Evolutionary conservation across 2,797 vertebrate species (phyloP), one percentile per base, ranked within the genome.

Genomic region (Triplophysa yarkandensis): DNA sequence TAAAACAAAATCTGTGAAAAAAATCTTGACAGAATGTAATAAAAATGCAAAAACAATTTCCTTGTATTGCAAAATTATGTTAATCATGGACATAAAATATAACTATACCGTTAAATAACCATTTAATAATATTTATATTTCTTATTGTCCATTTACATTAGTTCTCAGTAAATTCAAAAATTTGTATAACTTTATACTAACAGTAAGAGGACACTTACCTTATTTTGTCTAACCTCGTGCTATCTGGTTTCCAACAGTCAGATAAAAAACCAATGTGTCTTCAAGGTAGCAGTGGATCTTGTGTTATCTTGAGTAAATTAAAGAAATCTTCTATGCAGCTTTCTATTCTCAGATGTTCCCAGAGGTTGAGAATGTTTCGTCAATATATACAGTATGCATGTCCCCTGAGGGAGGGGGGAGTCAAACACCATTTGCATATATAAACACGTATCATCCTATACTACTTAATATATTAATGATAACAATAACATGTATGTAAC

Each of bases 361-460:
- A n/a, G 28, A 66, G 71, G 27, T 46, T 57, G 39, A 55, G n/a
- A 5, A 36, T 21, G 61, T 32, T 57, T 10, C 36, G 46, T 9
- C n/a, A 65, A 74, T 74, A 48, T 68, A 74, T 74, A 32, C 13
- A 74, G 36, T 68, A 74, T 74, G 8, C 13, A 74, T 55, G 7
- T 28, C 28, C 27, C 30, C n/a, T 44, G 36, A 6, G 52, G 63
- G 72, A 74, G 63, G 63, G 41, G n/a, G 19, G 41, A 67, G 19
- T 28, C 7, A 11, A 17, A n/a, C 32, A 54, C 60, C 23, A 39
- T 14, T 16, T 57, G 19, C 10, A 44, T 46, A 19, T 14, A 44
- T 19, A 44, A 11, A 36, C 21, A 44, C 28, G 34, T n/a, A n/a
- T n/a, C n/a, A n/a, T n/a, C n/a, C n/a, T n/a, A n/a, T n/a, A n/a